phyloP scores from a whole-genome alignment of 2,797 vertebrate genomes.

The Dryobates pubescens region DNA sequence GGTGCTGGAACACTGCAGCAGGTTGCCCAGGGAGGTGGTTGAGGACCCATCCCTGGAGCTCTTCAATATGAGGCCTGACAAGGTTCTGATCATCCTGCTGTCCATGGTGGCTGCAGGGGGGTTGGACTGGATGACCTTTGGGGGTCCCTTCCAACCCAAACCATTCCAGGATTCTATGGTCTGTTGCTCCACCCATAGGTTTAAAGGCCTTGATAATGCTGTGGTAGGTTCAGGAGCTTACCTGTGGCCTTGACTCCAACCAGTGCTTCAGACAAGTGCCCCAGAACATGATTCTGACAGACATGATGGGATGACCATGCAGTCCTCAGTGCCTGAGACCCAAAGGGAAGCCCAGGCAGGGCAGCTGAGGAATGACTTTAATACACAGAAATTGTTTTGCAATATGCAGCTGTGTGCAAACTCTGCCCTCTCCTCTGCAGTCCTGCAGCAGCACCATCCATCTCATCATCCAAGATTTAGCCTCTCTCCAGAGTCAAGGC shows the following conservation, averaged over 20 bases:
- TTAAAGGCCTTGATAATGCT: not conserved
- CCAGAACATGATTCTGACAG: not conserved
- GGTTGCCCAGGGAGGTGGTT: no score
- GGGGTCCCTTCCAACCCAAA: no score
- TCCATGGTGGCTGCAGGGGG: no score
- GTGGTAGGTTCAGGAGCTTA: not conserved
- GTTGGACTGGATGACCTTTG: no score
- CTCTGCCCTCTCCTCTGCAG: not conserved
- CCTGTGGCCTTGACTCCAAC: not conserved
- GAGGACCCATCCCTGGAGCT: no score
- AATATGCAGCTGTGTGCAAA: not conserved
- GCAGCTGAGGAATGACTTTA: not conserved
- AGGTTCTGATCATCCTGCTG: no score
- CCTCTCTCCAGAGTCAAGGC: slow-evolving; percentile 12
- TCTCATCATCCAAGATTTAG: slow-evolving; percentile 57
- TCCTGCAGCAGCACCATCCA: slow-evolving; percentile 57
- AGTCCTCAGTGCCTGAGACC: accelerated
- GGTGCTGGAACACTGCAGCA: no score
- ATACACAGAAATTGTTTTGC: not conserved
- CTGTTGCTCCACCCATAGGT: accelerated
- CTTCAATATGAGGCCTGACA: no score
- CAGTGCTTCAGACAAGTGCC: not conserved
- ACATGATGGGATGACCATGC: accelerated
- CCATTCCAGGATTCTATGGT: no score
- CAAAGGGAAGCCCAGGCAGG: not conserved